These are phyloP conservation scores for Seladonia tumulorum DNA, from an alignment of 2,888 invertebrate genomes.

Conservation along the genomic window DNA sequence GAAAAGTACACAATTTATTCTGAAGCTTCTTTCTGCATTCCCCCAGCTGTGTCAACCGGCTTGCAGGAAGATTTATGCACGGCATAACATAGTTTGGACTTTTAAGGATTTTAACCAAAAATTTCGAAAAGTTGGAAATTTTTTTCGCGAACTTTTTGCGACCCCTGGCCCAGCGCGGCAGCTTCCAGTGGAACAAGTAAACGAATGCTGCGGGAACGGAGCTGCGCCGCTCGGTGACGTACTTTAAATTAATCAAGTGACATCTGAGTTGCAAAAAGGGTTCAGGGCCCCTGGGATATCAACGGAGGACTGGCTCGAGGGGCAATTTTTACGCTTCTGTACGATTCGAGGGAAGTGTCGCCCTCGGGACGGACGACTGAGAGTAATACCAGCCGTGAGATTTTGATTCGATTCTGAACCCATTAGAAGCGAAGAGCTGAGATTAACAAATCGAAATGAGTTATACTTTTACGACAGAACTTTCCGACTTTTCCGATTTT, in stretches of 20 bases:
- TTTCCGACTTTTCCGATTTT: neutral
- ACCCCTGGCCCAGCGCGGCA: neutral
- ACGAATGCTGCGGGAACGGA: neutral
- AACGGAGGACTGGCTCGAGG: neutral
- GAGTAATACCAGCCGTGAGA: neutral
- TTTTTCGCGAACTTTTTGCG: neutral
- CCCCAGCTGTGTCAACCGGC: too few species aligned
- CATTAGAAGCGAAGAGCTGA: neutral
- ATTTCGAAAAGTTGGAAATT: neutral
- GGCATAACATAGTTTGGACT: neutral
- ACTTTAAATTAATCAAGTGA: conserved; percentile 35
- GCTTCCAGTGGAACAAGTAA: neutral
- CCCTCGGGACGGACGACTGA: neutral
- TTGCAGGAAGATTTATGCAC: neutral
- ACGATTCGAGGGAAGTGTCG: neutral
- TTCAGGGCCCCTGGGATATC: neutral
- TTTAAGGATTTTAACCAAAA: neutral
- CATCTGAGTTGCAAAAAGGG: conserved; percentile 8
- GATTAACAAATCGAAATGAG: neutral
- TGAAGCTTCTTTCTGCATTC: neutral
- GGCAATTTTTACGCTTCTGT: conserved; percentile 2
- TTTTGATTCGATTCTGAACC: neutral
- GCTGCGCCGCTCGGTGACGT: neutral
- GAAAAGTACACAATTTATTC: neutral
- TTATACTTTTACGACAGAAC: neutral